Evolutionary conservation across 2,888 invertebrate genomes (phyloP), one percentile per base, ranked within the genome.

Genomic region (Ennomos erosarius): DNA sequence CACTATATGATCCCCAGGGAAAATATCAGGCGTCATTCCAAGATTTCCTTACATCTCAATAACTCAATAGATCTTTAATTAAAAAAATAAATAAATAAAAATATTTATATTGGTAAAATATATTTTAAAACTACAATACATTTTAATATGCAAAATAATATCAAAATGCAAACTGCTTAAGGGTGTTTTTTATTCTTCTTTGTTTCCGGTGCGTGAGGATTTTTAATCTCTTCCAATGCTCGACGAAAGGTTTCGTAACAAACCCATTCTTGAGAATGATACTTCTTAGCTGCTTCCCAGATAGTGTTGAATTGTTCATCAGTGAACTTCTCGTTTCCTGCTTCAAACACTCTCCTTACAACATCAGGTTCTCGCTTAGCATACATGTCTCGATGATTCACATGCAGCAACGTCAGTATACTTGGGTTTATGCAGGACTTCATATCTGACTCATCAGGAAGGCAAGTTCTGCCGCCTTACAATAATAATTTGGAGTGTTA

Each of bases 1-100:
- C 85, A 44, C 83, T 86, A 45, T 95, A 94, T 74, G 95, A 96
- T 78, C 94, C 95, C 8, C 74, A 93, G 46, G 95, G 94, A 40
- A 88, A 88, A 68, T 94, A 95, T 78, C 93, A 82, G 57, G 60
- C 85, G 42, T 73, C 84, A 1, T 88, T 90, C 69, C 69, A 87
- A 67, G 85, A 88, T 12, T 88, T 85, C 51, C 36, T 51, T 0
- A 16, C 12, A 9, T 10, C 50, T 38, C 47, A 47, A 11, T 44
- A 44, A 44, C 1, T 1, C 4, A 26, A 26, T 0, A 26, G 26
- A 4, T 26, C 5, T 26, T 42, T 42, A 36, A 34, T 38, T 36
- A 59, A 56, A 50, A 16, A 39, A 66, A 61, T 49, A 65, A 48
- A 36, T 10, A 11, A 12, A 35, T 35, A 12, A 8, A 2, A n/a